Base-by-base conservation (phyloP, 2,888 invertebrate genomes). In the Andrena camellia region DNA sequence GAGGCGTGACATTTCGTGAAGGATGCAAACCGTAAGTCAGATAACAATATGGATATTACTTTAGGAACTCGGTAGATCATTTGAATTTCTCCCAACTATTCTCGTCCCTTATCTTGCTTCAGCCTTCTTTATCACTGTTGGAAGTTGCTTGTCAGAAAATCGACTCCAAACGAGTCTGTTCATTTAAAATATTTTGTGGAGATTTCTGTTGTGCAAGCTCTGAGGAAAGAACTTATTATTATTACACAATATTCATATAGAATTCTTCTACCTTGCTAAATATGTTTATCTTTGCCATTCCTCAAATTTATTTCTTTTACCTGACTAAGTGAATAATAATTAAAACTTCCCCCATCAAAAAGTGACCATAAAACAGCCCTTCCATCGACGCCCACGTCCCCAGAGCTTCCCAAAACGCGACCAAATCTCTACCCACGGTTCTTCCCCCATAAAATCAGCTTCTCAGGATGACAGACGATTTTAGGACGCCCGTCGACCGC, bases 11-110 rank as follows among this genome's bases (percentile, higher is more conserved):
- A 66, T 62, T 70, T 70, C 10, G 23, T 60, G n/a, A 67, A 60
- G 54, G 42, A 78, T 57, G 35, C 33, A 17, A 17, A 52, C 50
- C 59, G 86, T 85, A 71, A 86, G 86, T 86, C 50, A 23, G 8
- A 68, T 63, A 78, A 64, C 68, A 59, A 60, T 70, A 71, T 26
- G 20, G 23, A 23, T 23, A n/a, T 57, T 63, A 75, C 67, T 50
- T 67, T 33, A 23, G 35, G 26, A 80, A 80, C 86, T 74, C 33
- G 42, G 69, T 73, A 17, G n/a, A 31, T 42, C 26, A 17, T 17
- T 42, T 17, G 5, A 42, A 42, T 17, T 42, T 42, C 5, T 42
- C 17, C 42, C 31, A n/a, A 20, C 5, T 57, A 57, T 57, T 57
- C 20, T 26, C n/a, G 8, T 2, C 0, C 52, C n/a, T 20, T 8